Evolutionary conservation across 2,113 vertebrate species (phyloP).

Genomic region (Clarias magur): DNA sequence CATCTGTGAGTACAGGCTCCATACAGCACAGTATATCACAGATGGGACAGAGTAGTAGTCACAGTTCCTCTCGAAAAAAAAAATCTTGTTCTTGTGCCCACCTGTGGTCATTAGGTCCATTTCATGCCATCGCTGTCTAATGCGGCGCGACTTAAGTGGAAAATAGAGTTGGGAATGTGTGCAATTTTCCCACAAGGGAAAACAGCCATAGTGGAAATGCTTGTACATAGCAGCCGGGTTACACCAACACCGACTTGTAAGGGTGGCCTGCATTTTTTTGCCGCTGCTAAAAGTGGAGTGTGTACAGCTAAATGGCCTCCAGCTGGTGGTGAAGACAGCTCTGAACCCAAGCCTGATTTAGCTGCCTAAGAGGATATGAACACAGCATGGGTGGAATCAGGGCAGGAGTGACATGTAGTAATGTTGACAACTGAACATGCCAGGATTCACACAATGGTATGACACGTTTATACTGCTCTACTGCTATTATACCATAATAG

Average conservation of each 20-base stretch:
- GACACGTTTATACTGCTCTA: not conserved
- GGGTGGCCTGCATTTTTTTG: slow-evolving; percentile 36
- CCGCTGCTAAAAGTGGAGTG: slow-evolving; percentile 33
- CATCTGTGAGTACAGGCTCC: not conserved
- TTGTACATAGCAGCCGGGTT: slow-evolving; percentile 14
- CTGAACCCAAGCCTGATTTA: slow-evolving; percentile 38
- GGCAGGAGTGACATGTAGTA: not conserved
- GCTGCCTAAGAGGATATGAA: slow-evolving; percentile 35
- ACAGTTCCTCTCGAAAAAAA: not conserved
- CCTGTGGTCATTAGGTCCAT: slow-evolving; percentile 19
- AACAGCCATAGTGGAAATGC: slow-evolving; percentile 34
- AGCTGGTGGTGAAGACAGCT: slow-evolving; percentile 53
- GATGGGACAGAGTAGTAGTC: no score
- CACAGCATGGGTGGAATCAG: not conserved
- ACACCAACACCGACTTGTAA: slow-evolving; percentile 11
- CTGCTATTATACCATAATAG: no score
- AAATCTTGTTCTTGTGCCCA: slow-evolving; percentile 13
- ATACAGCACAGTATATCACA: no score
- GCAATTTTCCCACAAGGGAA: slow-evolving; percentile 32
- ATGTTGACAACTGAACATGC: slow-evolving; percentile 1
- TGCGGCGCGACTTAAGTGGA: slow-evolving; percentile 14
- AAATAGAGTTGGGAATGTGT: slow-evolving; percentile 43
- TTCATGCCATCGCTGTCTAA: not conserved
- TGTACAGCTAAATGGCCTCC: slow-evolving; percentile 48
- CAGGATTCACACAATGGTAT: not conserved